phyloP scores from a whole-genome alignment of 2,888 invertebrate genomes.

The Protonemura montana region DNA sequence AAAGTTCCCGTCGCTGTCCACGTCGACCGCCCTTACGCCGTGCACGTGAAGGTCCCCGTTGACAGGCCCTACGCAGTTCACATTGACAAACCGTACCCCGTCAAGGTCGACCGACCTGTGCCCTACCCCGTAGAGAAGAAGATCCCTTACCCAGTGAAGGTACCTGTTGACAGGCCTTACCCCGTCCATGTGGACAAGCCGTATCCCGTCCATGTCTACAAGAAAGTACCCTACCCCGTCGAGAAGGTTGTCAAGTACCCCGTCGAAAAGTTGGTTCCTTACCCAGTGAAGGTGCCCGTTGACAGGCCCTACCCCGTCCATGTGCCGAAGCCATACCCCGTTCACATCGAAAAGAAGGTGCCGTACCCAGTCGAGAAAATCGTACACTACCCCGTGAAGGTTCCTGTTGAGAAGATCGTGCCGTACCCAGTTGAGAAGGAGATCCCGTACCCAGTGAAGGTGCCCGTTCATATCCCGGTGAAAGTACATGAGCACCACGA shows the following conservation, averaged over 20 bases:
- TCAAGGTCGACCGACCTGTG: conserved; percentile 40
- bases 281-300: conserved; percentile 67
- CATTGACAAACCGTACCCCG: conserved; percentile 45
- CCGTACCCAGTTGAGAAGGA: conserved; percentile 67
- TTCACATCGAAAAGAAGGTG: conserved; percentile 65
- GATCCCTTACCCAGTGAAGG: conserved; percentile 61
- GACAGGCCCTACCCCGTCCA: conserved; percentile 60
- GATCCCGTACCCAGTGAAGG: conserved; percentile 70
- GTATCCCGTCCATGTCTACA: conserved; percentile 57
- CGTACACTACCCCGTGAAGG: conserved; percentile 48
- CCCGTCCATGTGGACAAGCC: conserved; percentile 63
- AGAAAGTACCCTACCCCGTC: conserved; percentile 67
- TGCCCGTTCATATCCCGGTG: conserved; percentile 64
- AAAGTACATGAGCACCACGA: conserved; percentile 73
- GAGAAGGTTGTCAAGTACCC: conserved; percentile 69
- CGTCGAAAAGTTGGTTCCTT: conserved; percentile 74
- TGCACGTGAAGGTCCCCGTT: conserved; percentile 58
- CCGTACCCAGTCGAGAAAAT: conserved; percentile 49
- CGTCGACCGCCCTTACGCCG: conserved; percentile 53
- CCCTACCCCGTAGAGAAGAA: conserved; percentile 48
- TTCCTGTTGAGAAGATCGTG: conserved; percentile 54
- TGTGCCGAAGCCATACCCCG: conserved; percentile 47
- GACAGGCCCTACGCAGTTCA: conserved; percentile 40
- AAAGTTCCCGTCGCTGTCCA: conserved; percentile 72
- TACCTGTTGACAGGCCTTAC: conserved; percentile 40